Evolutionary conservation across 2,888 invertebrate genomes (phyloP).

Genomic region (Leucophenga montana): DNA sequence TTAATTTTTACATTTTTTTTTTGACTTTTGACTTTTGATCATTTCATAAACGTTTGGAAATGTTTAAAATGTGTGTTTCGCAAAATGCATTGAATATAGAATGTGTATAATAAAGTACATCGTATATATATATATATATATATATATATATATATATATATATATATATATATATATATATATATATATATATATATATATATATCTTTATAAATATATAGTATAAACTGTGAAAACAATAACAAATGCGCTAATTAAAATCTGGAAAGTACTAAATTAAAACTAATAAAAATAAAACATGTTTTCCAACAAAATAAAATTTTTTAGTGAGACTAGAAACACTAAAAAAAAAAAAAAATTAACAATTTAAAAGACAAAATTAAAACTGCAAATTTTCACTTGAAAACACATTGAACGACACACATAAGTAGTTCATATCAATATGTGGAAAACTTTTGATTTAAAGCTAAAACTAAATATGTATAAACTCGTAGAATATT

Average conservation of each 20-base stretch:
- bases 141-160: conserved; percentile 9
- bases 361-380: not conserved
- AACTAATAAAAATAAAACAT: conserved; percentile 9
- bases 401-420: not conserved
- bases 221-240: conserved; percentile 2
- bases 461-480: not conserved
- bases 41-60: not conserved
- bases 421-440: too few relatives aligned
- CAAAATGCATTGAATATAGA: too few relatives aligned
- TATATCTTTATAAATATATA: too few relatives aligned
- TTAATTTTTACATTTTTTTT: too few relatives aligned
- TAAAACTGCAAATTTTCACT: not conserved
- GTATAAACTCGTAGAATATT: too few relatives aligned
- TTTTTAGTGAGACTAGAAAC: not conserved
- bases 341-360: not conserved
- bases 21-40: too few relatives aligned
- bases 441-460: not conserved
- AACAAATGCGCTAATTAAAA: conserved; percentile 13
- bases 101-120: not conserved
- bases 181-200: not conserved
- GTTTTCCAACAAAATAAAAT: not conserved
- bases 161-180: not conserved
- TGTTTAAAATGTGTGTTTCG: not conserved
- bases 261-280: not conserved
- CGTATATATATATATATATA: not conserved